Conservation (phyloP, 1,140 invertebrate genomes). For the Psilanteris sp. region DNA sequence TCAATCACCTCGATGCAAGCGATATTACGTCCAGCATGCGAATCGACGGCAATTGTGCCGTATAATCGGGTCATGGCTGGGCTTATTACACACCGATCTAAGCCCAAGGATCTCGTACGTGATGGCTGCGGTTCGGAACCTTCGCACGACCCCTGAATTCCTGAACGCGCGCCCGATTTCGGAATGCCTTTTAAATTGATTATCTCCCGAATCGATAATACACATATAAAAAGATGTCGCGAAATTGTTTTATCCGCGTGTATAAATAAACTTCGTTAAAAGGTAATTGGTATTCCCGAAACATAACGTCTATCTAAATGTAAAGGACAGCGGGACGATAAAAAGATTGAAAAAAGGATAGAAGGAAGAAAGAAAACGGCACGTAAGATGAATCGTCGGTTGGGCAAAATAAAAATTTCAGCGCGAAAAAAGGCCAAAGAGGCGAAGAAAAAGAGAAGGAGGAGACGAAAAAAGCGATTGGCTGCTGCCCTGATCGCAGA, state of each 20-base stretch:
- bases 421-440: constrained; percentile 6
- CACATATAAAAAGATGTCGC: constrained; percentile 25
- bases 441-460: neutral
- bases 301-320: constrained; percentile 7
- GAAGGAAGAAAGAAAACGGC: constrained; percentile 4
- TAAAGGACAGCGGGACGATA: neutral
- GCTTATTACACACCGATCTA: constrained; percentile 47
- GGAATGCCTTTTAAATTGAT: constrained; percentile 41
- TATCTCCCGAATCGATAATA: constrained; percentile 30
- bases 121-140: constrained; percentile 6
- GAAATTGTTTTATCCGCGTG: constrained; percentile 19
- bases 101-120: constrained; percentile 24
- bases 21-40: constrained; percentile 4
- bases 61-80: constrained; percentile 53
- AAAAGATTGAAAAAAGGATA: constrained; percentile 1
- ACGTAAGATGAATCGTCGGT: constrained; percentile 29
- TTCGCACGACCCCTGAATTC: constrained; percentile 48
- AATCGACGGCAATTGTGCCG: constrained; percentile 38
- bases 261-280: constrained; percentile 47
- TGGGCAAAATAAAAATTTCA: constrained; percentile 45
- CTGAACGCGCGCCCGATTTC: constrained; percentile 16
- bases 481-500: constrained; percentile 50
- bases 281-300: constrained; percentile 33
- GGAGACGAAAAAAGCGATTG: constrained; percentile 37
- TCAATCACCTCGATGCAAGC: constrained; percentile 42